These are phyloP conservation scores for Nomada goodeniana DNA, from an alignment of 2,888 invertebrate genomes.

Conservation along the genomic window DNA sequence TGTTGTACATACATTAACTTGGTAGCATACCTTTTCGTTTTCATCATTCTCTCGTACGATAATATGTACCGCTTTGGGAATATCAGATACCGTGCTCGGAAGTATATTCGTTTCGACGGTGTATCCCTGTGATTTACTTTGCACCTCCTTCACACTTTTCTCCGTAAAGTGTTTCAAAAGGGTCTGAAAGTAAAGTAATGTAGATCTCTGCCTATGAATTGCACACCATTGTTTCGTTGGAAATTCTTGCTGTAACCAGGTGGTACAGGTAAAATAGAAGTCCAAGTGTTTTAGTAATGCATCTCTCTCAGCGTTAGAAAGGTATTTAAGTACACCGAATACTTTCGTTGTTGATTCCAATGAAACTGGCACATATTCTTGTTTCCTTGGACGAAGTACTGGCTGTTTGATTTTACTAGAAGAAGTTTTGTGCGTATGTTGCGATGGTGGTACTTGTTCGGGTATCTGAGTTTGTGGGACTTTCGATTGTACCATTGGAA, in stretches of 20 bases:
- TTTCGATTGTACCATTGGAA: no score
- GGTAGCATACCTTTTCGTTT: neutral
- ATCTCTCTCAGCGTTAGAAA: conserved; percentile 42
- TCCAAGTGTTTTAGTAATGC: conserved; percentile 26
- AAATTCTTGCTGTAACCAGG: conserved; percentile 25
- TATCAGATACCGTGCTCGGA: neutral
- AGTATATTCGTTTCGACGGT: neutral
- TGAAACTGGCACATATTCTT: neutral
- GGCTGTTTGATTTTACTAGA: neutral
- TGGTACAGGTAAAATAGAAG: conserved; percentile 29
- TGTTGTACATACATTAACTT: neutral
- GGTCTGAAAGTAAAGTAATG: conserved; percentile 36
- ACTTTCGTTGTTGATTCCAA: conserved; percentile 18
- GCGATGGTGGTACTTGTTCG: neutral
- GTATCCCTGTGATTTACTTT: neutral
- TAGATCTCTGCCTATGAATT: conserved; percentile 16
- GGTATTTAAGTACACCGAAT: conserved; percentile 12
- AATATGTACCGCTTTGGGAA: conserved; percentile 17
- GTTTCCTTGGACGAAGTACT: neutral
- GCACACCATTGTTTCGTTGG: conserved; percentile 8
- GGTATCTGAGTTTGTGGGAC: neutral
- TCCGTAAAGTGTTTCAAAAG: conserved; percentile 25
- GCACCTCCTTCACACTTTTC: conserved; percentile 3
- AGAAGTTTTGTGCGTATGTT: neutral
- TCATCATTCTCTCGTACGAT: neutral